These are phyloP conservation scores for Drosophila pachea DNA, from an alignment of 1,140 invertebrate species.

Conservation along the genomic window DNA sequence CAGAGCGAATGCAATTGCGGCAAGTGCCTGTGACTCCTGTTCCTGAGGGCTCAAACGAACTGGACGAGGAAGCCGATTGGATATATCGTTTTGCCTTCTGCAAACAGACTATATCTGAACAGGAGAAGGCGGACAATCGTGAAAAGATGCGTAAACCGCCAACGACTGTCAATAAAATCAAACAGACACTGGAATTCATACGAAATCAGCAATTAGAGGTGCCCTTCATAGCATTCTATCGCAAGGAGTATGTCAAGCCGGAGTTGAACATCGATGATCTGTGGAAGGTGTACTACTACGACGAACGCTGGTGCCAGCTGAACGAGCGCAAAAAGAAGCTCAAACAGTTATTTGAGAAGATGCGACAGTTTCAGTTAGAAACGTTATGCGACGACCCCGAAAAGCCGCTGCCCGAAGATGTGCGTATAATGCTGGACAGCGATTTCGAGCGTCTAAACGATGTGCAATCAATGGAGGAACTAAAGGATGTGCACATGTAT, in stretches of 20 bases:
- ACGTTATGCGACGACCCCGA: slow-evolving; percentile 91
- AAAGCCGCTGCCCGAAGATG: slow-evolving; percentile 88
- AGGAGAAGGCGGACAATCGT: slow-evolving; percentile 81
- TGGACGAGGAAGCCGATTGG: slow-evolving; percentile 98
- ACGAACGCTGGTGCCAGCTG: slow-evolving; percentile 97
- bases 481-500: slow-evolving; percentile 95
- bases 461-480: slow-evolving; percentile 93
- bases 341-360: slow-evolving; percentile 91
- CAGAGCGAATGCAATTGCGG: slow-evolving; percentile 94
- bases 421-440: slow-evolving; percentile 90
- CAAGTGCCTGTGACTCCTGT: slow-evolving; percentile 91
- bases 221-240: slow-evolving; percentile 98
- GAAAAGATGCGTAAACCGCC: slow-evolving; percentile 75
- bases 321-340: slow-evolving; percentile 92
- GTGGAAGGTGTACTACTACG: slow-evolving; percentile 98
- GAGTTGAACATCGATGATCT: slow-evolving; percentile 97
- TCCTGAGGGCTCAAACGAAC: slow-evolving; percentile 90
- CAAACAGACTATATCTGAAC: slow-evolving; percentile 88
- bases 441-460: slow-evolving; percentile 90
- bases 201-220: slow-evolving; percentile 96
- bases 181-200: slow-evolving; percentile 97
- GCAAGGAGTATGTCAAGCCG: slow-evolving; percentile 98
- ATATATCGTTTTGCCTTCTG: slow-evolving; percentile 97
- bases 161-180: slow-evolving; percentile 89
- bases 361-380: slow-evolving; percentile 94